Conservation (phyloP, 2,113 vertebrate genomes). For the Pollachius pollachius region DNA sequence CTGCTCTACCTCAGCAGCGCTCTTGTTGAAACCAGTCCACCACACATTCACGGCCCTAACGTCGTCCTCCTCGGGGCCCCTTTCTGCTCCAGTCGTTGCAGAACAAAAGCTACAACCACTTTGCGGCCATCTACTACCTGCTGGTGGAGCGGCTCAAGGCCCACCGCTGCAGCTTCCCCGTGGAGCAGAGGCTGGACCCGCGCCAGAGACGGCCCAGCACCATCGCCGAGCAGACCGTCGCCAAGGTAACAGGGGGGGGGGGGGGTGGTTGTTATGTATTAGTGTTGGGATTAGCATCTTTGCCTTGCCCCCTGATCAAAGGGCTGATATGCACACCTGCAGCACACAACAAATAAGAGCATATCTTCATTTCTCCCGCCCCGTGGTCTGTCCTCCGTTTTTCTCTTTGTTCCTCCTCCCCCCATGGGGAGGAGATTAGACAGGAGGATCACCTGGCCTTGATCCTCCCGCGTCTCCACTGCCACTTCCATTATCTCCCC, state of each 20-base stretch:
- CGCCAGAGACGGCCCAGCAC: conserved; percentile 93
- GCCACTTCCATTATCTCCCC: conserved; percentile 30
- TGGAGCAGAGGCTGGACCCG: conserved; percentile 90
- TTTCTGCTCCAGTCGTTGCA: conserved; percentile 85
- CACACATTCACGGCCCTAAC: too few relatives aligned
- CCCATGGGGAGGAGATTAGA: too few relatives aligned
- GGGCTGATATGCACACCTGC: conserved; percentile 61
- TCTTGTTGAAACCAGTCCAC: too few relatives aligned
- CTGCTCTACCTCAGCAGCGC: too few relatives aligned
- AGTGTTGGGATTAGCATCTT: conserved; percentile 29
- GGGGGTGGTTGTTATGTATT: conserved; percentile 13
- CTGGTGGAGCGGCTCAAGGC: conserved; percentile 95
- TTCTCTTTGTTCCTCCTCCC: not conserved
- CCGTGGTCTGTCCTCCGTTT: conserved; percentile 4
- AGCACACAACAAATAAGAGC: conserved; percentile 25
- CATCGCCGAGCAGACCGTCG: conserved; percentile 90
- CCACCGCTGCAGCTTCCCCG: conserved; percentile 94
- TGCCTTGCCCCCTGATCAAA: conserved; percentile 52
- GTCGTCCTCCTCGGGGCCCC: not conserved
- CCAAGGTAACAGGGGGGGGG: conserved; percentile 79
- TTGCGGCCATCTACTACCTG: conserved; percentile 97
- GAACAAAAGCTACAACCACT: conserved; percentile 99
- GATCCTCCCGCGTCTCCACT: conserved; percentile 44
- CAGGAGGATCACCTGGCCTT: conserved; percentile 40
- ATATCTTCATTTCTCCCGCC: conserved; percentile 30